phyloP scores from a whole-genome alignment of 2,113 vertebrate species.

The Ceyx cyanopectus region DNA sequence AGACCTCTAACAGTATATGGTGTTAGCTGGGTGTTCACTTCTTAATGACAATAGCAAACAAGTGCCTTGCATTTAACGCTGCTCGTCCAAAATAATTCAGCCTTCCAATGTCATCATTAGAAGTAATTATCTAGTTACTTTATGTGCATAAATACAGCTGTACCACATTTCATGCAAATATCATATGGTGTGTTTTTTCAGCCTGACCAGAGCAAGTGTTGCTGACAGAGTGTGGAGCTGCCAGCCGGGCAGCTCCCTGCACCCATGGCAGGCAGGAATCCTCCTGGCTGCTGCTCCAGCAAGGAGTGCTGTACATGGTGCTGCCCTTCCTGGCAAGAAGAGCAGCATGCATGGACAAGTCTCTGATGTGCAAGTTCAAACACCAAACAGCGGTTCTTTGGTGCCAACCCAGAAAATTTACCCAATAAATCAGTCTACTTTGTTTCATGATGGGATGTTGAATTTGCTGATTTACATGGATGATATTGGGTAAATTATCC shows the following conservation, averaged over 20 bases:
- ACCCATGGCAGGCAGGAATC: fast-evolving
- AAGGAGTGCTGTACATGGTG: fast-evolving
- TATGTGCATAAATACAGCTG: neutral
- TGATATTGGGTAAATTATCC: neutral
- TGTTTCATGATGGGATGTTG: neutral
- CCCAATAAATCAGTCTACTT: neutral
- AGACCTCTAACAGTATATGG: neutral
- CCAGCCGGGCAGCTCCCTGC: fast-evolving
- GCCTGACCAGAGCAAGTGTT: fast-evolving
- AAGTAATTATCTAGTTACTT: neutral
- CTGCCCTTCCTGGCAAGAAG: neutral
- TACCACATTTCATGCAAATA: neutral
- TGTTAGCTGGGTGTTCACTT: neutral
- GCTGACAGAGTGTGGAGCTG: fast-evolving
- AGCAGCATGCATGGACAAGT: fast-evolving
- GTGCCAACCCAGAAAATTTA: neutral
- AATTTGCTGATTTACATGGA: neutral
- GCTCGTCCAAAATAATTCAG: neutral
- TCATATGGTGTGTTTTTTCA: neutral
- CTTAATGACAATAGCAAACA: slow-evolving; percentile 16
- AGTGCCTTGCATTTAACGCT: neutral
- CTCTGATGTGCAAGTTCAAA: neutral
- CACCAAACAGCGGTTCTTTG: neutral
- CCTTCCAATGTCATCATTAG: neutral
- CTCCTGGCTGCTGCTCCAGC: neutral